Percentiles rank a stretch among this genome's conserved stretches.
Conservation (phyloP, 2,797 vertebrate species). For the Falco rusticolus region DNA sequence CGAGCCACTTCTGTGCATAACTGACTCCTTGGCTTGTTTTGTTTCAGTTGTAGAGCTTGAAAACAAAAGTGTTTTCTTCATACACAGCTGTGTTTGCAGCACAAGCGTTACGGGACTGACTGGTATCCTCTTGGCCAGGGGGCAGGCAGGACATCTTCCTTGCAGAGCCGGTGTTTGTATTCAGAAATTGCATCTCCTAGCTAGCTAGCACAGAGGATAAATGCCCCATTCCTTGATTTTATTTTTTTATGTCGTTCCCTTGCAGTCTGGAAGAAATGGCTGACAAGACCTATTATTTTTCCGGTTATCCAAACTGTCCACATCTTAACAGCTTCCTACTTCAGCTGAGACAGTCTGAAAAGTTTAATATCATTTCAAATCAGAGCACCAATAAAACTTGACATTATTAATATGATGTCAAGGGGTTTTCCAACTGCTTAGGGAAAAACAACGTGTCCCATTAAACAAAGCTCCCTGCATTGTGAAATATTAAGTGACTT, state of each 20-base stretch:
- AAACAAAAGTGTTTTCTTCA: rapidly evolving
- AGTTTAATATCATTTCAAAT: conserved; percentile 81
- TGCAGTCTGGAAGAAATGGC: neutral
- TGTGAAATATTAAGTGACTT: conserved; percentile 78
- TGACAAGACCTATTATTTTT: conserved; percentile 51
- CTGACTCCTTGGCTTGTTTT: rapidly evolving
- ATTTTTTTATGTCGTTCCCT: neutral
- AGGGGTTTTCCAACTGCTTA: conserved; percentile 74
- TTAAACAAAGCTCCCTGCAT: conserved; percentile 71
- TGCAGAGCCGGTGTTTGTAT: rapidly evolving
- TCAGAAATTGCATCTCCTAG: rapidly evolving
- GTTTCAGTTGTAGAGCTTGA: rapidly evolving
- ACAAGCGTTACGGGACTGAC: rapidly evolving
- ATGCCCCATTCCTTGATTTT: rapidly evolving
- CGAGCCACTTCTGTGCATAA: neutral
- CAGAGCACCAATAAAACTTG: conserved; percentile 78
- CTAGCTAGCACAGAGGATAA: neutral
- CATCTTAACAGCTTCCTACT: conserved; percentile 71
- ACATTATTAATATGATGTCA: conserved; percentile 81
- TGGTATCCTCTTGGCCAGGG: rapidly evolving
- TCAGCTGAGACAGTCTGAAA: conserved; percentile 74
- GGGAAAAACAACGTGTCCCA: conserved; percentile 75
- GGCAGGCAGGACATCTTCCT: rapidly evolving
- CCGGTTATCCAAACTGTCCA: conserved; percentile 42
- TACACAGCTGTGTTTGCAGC: rapidly evolving